These are phyloP conservation scores for Hucho hucho DNA, from an alignment of 2,113 vertebrate species.

Conservation along the genomic window DNA sequence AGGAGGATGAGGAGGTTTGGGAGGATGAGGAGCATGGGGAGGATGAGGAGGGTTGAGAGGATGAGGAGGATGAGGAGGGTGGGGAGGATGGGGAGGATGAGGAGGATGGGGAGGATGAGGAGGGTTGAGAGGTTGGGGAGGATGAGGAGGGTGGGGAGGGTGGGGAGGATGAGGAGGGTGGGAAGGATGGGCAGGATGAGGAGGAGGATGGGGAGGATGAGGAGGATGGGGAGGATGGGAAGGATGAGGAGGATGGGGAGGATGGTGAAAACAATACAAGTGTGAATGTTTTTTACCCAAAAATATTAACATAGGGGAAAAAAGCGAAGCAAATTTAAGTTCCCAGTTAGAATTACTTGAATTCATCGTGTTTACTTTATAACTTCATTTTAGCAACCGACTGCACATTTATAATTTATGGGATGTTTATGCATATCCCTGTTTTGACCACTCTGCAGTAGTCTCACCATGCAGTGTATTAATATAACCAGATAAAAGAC, in stretches of 20 bases:
- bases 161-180: too few relatives aligned
- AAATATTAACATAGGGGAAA: conserved; percentile 59
- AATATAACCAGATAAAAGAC: conserved; percentile 44
- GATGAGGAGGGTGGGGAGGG: too few relatives aligned
- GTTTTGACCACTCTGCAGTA: conserved; percentile 36
- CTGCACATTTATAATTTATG: conserved; percentile 56
- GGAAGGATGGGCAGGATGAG: too few relatives aligned
- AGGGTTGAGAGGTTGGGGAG: too few relatives aligned
- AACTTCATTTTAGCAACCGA: conserved; percentile 39
- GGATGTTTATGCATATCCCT: conserved; percentile 37
- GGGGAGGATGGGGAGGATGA: too few relatives aligned
- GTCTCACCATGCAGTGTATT: conserved; percentile 37
- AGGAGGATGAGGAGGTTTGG: too few relatives aligned
- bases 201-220: conserved; percentile 58
- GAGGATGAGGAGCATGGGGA: too few relatives aligned
- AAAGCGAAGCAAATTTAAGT: background rate
- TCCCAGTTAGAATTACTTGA: conserved; percentile 51
- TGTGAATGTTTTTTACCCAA: conserved; percentile 70
- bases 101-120: too few relatives aligned
- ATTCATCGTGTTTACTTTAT: conserved; percentile 33
- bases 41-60: too few relatives aligned
- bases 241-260: conserved; percentile 2
- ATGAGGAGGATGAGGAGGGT: too few relatives aligned
- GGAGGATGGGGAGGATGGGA: conserved; percentile 72
- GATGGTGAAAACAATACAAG: conserved; percentile 44